These are phyloP conservation scores for Scomber colias DNA, from an alignment of 2,113 vertebrate species.

Conservation along the genomic window DNA sequence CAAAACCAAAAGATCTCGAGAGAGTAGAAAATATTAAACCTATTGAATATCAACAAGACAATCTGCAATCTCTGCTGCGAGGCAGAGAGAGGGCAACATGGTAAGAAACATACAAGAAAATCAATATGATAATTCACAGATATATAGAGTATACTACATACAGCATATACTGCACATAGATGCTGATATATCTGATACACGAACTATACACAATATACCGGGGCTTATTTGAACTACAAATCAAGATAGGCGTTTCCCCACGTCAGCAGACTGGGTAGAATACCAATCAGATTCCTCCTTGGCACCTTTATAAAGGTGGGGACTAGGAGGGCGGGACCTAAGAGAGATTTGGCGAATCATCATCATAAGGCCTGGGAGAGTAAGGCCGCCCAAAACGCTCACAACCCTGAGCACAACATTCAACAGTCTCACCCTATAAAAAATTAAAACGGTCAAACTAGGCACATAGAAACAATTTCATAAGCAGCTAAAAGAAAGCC, in stretches of 20 bases:
- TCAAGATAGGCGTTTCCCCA: conserved; percentile 19
- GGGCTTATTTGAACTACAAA: conserved; percentile 39
- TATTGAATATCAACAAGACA: conserved; percentile 87
- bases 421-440: conserved; percentile 59
- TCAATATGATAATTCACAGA: conserved; percentile 47
- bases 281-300: conserved; percentile 18
- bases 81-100: conserved; percentile 75
- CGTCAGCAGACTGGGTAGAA: conserved; percentile 17
- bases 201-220: conserved; percentile 61
- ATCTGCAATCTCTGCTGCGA: conserved; percentile 76
- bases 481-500: conserved; percentile 36
- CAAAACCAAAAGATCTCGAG: conserved; percentile 71
- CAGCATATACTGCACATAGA: conserved; percentile 26
- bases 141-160: conserved; percentile 41
- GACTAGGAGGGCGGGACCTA: conserved; percentile 1
- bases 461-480: conserved; percentile 63
- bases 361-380: conserved; percentile 65
- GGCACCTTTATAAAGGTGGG: neutral
- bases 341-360: conserved; percentile 54
- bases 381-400: conserved; percentile 64
- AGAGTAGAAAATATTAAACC: conserved; percentile 83
- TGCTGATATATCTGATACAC: conserved; percentile 55
- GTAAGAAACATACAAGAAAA: conserved; percentile 61
- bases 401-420: conserved; percentile 74
- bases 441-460: conserved; percentile 46